Evolutionary conservation across 2,797 vertebrate genomes (phyloP), one percentile per base, ranked within the genome.

Genomic region (Eulemur mongoz): DNA sequence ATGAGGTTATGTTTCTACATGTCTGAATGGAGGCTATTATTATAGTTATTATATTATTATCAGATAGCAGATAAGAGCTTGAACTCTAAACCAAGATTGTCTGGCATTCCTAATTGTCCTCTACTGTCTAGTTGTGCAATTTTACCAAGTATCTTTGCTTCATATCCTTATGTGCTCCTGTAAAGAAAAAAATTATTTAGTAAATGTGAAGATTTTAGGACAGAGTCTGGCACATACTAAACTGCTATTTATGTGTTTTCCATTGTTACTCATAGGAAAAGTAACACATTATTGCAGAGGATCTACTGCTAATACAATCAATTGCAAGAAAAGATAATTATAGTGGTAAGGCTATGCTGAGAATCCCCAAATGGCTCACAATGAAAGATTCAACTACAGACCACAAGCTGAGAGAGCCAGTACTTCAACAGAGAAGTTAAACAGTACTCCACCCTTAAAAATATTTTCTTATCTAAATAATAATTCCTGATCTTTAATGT

Each of bases 171-270:
- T 61, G 65, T 73, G 40, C 72, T 67, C n/a, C 67, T 80, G 14
- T 76, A 83, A 79, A 93, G 30, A 88, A 52, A 96, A 93, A 93
- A 89, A 83, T 52, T 86, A 89, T 85, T 70, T 59, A 75, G 70
- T 65, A 82, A 59, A 67, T 12, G 2, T 45, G 79, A 96, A 83
- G 18, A 90, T 61, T 92, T 90, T 95, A 89, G 59, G 43, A 61
- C 27, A 86, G 14, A 81, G 17, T 80, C 45, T 93, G 52, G 5
- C 9, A 89, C 45, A 67, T 18, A 72, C 12, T 65, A 83, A 83
- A 86, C 43, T 59, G 7, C 38, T 95, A 67, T 89, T 91, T 93
- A n/a, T 54, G 15, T 89, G 80, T 76, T 57, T 85, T 81, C 27
- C 43, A 35, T 52, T 85, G 48, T 92, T 94, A 73, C 20, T 91